A percentile compares a stretch with the other conserved stretches of the same genome.
These are phyloP conservation scores for Aplysia californica DNA, from an alignment of 1,140 invertebrate species.

Conservation along the genomic window DNA sequence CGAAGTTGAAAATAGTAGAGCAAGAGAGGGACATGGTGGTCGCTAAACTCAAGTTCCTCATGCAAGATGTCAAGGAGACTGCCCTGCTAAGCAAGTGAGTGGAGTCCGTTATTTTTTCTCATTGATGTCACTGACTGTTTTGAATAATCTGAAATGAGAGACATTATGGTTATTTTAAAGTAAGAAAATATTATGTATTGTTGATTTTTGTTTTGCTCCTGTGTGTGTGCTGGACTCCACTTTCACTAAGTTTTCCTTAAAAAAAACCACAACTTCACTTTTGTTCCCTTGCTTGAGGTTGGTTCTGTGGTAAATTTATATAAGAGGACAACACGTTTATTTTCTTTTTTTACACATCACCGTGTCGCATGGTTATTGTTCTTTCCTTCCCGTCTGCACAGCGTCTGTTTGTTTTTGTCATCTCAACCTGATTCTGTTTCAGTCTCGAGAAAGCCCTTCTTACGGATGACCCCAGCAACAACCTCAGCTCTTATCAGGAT, in stretches of 20 bases:
- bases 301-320: neutral
- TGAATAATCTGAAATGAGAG: neutral
- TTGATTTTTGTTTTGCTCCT: neutral
- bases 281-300: neutral
- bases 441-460: neutral
- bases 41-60: neutral
- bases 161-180: neutral
- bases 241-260: neutral
- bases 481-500: neutral
- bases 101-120: neutral
- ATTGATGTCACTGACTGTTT: neutral
- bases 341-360: neutral
- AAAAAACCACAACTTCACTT: neutral
- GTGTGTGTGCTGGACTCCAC: neutral
- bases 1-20: neutral
- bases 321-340: neutral
- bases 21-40: neutral
- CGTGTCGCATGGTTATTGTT: neutral
- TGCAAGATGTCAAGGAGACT: slow-evolving; percentile 9
- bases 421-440: too few species aligned
- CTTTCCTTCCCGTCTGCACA: neutral
- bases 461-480: neutral
- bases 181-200: neutral
- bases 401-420: too few species aligned
- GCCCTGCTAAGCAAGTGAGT: slow-evolving; percentile 7